These are phyloP conservation scores for Philhelius pedissequus DNA, from an alignment of 2,888 invertebrate species.

Conservation along the genomic window DNA sequence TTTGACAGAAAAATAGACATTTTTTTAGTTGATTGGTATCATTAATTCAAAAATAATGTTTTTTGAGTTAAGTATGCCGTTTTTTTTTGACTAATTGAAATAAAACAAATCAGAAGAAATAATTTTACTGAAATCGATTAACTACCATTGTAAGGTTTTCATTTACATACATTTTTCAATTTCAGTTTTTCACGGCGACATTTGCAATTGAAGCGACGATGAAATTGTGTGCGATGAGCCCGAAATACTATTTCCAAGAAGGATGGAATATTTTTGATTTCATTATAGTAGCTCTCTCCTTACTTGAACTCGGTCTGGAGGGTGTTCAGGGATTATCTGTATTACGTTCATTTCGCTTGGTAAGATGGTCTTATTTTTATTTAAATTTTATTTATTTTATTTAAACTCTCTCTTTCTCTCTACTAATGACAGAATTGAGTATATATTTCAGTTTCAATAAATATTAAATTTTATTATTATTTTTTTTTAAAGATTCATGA, in stretches of 20 bases:
- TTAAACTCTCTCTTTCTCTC: background rate
- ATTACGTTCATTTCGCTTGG: constrained; percentile 98
- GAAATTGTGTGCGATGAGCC: constrained; percentile 98
- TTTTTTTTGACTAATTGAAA: too few relatives aligned
- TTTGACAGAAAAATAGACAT: too few relatives aligned
- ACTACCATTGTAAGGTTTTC: too few relatives aligned
- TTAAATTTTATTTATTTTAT: background rate
- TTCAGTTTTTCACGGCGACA: constrained; percentile 97
- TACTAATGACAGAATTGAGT: background rate
- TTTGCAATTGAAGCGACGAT: constrained; percentile 96
- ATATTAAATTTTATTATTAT: background rate
- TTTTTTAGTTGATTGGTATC: too few relatives aligned
- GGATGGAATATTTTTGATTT: constrained; percentile 99
- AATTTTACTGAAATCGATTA: too few relatives aligned
- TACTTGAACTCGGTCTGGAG: constrained; percentile 95
- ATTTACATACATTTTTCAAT: constrained; percentile 29
- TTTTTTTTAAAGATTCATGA: background rate
- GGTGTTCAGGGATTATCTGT: constrained; percentile 98
- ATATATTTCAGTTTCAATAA: constrained; percentile 17
- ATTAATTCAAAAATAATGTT: too few relatives aligned
- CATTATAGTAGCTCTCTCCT: constrained; percentile 96
- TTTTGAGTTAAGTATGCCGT: too few relatives aligned
- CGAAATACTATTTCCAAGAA: constrained; percentile 97
- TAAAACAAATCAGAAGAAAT: too few relatives aligned
- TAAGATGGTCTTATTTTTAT: constrained; percentile 80